Percentiles rank a stretch among this genome's conserved stretches.
Evolutionary conservation across 2,888 invertebrate species (phyloP).

Genomic region (Dyspetes luteomarginatus): DNA sequence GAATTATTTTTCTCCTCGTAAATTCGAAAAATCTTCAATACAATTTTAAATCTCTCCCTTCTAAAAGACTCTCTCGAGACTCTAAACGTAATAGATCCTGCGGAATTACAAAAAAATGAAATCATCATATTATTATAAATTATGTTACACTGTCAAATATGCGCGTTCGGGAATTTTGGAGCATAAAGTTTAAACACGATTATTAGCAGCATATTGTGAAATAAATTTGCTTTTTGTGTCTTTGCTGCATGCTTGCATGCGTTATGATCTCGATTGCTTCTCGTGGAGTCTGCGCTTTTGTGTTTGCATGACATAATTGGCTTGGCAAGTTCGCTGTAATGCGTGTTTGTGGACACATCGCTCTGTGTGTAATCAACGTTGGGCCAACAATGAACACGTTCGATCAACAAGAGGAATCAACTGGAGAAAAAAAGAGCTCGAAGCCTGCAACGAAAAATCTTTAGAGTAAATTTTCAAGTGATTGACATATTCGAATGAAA

Average conservation of each 20-base stretch:
- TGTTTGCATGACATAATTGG: constrained; percentile 21
- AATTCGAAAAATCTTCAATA: background rate
- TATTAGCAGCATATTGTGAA: constrained; percentile 8
- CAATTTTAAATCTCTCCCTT: background rate
- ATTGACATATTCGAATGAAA: background rate
- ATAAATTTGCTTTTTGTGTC: constrained; percentile 34
- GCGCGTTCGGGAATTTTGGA: background rate
- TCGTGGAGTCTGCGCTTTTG: constrained; percentile 30
- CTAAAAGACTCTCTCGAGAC: background rate
- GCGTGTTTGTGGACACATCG: constrained; percentile 15
- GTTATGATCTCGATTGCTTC: constrained; percentile 42
- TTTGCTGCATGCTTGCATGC: constrained; percentile 54
- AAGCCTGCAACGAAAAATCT: constrained; percentile 32
- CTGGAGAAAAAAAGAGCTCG: background rate
- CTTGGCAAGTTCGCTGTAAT: constrained; percentile 13
- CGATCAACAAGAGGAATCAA: background rate
- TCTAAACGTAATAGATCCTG: no score
- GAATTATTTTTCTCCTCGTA: background rate
- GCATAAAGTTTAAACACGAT: background rate
- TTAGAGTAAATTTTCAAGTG: constrained; percentile 12
- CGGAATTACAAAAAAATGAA: no score
- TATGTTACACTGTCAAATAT: background rate
- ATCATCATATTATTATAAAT: background rate
- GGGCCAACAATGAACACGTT: constrained; percentile 17
- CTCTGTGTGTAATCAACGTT: constrained; percentile 47